Conservation (phyloP, 2,888 invertebrate species). For the Athalia rosae region DNA sequence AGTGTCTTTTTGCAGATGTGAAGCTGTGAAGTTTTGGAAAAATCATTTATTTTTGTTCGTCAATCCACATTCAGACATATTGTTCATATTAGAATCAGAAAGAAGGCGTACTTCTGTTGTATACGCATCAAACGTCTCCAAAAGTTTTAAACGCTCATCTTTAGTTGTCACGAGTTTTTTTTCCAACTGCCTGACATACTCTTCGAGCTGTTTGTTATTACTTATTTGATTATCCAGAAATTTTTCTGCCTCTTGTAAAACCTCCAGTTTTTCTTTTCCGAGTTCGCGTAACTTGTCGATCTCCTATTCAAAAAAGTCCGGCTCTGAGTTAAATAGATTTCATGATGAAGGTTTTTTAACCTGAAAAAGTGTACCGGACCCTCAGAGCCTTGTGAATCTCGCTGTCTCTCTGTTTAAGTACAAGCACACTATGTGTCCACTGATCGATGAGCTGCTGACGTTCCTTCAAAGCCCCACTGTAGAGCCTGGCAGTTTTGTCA, state of each 20-base stretch:
- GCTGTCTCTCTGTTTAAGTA: constrained; percentile 81
- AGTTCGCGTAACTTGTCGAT: constrained; percentile 75
- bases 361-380: constrained; percentile 60
- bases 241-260: constrained; percentile 77
- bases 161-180: constrained; percentile 70
- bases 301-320: constrained; percentile 72
- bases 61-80: background rate
- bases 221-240: constrained; percentile 78
- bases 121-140: constrained; percentile 68
- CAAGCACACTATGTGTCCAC: constrained; percentile 83
- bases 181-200: constrained; percentile 71
- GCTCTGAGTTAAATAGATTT: background rate
- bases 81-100: background rate
- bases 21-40: constrained; percentile 50
- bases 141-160: constrained; percentile 66
- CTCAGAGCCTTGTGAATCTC: constrained; percentile 77
- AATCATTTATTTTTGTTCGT: background rate
- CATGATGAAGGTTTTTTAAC: background rate
- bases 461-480: constrained; percentile 79
- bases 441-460: constrained; percentile 81
- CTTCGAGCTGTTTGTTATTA: constrained; percentile 76
- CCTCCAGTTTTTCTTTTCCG: constrained; percentile 74
- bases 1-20: constrained; percentile 49
- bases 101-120: constrained; percentile 72
- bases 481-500: constrained; percentile 75